Conservation (phyloP, 2,888 invertebrate genomes). For the Hesperia comma region DNA sequence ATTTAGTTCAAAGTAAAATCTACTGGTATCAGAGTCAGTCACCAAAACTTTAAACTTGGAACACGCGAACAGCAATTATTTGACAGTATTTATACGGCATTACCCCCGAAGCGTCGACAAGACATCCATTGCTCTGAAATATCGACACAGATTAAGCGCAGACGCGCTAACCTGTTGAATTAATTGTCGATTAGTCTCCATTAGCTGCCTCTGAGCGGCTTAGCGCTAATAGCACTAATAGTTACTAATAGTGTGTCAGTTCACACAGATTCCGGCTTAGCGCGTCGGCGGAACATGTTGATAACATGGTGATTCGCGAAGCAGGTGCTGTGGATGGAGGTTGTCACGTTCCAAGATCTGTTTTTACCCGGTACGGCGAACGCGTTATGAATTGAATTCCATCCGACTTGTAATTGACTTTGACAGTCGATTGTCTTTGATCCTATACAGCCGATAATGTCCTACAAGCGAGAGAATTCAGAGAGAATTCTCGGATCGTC, state of each 20-base stretch:
- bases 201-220: constrained; percentile 63
- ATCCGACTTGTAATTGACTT: constrained; percentile 7
- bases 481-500: too few relatives aligned
- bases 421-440: constrained; percentile 25
- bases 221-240: constrained; percentile 71
- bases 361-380: background rate
- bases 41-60: background rate
- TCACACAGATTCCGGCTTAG: constrained; percentile 50
- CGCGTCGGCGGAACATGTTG: constrained; percentile 12
- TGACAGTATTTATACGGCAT: constrained; percentile 12
- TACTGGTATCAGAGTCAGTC: background rate
- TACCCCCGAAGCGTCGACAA: constrained; percentile 17
- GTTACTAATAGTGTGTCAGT: constrained; percentile 72
- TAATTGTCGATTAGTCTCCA: constrained; percentile 77
- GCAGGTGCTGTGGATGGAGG: constrained; percentile 11
- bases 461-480: too few relatives aligned
- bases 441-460: background rate
- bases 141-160: constrained; percentile 45
- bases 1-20: background rate
- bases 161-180: constrained; percentile 73
- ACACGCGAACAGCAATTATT: background rate
- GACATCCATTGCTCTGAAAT: constrained; percentile 39
- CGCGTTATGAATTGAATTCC: constrained; percentile 11
- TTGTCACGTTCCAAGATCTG: background rate
- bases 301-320: constrained; percentile 19